Evolutionary conservation across 2,888 invertebrate species (phyloP).

Genomic region (Gibbula magus): DNA sequence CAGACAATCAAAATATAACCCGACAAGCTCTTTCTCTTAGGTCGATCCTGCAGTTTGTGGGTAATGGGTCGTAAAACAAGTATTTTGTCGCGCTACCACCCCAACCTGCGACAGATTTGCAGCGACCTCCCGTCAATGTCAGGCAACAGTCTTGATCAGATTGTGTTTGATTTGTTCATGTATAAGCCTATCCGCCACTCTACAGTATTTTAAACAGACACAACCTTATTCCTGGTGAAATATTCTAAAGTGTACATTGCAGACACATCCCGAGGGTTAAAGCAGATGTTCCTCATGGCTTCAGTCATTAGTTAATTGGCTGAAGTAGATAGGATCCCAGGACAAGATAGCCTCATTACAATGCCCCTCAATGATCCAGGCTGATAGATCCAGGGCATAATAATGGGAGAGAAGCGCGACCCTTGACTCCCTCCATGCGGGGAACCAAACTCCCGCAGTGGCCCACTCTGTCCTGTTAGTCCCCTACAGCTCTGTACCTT

Average conservation of each 20-base stretch:
- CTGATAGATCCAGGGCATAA: background rate
- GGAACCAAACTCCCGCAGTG: background rate
- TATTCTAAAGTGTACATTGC: too few species aligned
- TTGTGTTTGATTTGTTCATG: background rate
- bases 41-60: background rate
- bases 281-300: too few species aligned
- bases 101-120: background rate
- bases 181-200: background rate
- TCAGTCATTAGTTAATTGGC: background rate
- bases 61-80: slow-evolving; percentile 2
- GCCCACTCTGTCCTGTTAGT: background rate
- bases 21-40: background rate
- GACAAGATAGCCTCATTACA: background rate
- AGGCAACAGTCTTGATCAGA: background rate
- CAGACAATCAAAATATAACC: background rate
- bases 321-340: background rate
- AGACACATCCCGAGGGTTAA: too few species aligned
- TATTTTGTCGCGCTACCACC: slow-evolving; percentile 20
- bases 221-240: background rate
- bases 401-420: background rate
- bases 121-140: background rate
- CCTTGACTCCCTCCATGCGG: background rate
- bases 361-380: background rate
- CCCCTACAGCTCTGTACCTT: background rate
- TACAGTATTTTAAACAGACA: background rate